A percentile compares a stretch with the other conserved stretches of the same genome.
These are phyloP conservation scores for Galerucella calmariensis DNA, from an alignment of 2,888 invertebrate genomes.

Conservation along the genomic window DNA sequence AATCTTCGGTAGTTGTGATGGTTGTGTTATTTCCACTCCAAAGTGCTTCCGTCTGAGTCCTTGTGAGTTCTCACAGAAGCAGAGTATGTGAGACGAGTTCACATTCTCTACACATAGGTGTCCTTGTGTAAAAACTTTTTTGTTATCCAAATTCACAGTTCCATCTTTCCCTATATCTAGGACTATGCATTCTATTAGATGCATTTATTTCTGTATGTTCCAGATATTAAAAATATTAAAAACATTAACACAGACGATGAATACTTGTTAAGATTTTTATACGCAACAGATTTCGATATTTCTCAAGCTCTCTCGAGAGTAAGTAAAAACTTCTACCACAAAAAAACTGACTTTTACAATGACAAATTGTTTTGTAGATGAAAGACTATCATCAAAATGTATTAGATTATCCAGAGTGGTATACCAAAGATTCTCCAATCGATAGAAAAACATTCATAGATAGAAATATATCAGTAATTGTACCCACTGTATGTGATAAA, in stretches of 20 bases:
- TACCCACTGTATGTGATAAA: slow-evolving; percentile 21
- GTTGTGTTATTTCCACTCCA: too few relatives aligned
- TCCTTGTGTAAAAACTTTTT: too few relatives aligned
- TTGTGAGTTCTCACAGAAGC: too few relatives aligned
- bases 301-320: slow-evolving; percentile 13
- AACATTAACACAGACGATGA: slow-evolving; percentile 24
- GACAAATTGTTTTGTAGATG: slow-evolving; percentile 12
- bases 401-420: slow-evolving; percentile 16
- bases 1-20: too few relatives aligned
- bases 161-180: neutral
- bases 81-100: too few relatives aligned
- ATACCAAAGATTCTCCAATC: slow-evolving; percentile 12
- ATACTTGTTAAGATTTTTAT: slow-evolving; percentile 17
- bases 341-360: neutral
- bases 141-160: neutral
- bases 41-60: too few relatives aligned
- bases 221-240: slow-evolving; percentile 12
- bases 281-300: slow-evolving; percentile 19
- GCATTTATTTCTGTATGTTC: neutral
- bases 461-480: slow-evolving; percentile 2
- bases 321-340: neutral
- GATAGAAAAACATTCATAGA: slow-evolving; percentile 16
- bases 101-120: too few relatives aligned
- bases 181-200: too few relatives aligned
- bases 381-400: slow-evolving; percentile 19